Conservation (phyloP, 2,113 vertebrate species). For the Sceloporus undulatus region DNA sequence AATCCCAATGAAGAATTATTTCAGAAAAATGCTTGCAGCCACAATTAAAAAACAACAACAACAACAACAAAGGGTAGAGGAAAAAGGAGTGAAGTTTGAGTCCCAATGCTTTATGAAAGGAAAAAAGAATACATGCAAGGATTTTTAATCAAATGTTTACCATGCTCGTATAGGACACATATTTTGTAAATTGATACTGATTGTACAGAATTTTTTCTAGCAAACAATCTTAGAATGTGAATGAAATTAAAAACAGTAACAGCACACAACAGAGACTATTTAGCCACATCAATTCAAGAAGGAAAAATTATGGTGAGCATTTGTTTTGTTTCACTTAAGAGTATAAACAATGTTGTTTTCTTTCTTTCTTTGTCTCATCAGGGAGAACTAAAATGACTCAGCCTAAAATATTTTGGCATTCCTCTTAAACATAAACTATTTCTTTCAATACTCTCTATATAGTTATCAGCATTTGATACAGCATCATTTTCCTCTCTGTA, state of each 20-base stretch:
- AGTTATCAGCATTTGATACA: background rate
- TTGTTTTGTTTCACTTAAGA: constrained; percentile 6
- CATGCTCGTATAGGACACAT: background rate
- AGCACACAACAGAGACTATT: background rate
- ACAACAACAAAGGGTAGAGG: constrained; percentile 55
- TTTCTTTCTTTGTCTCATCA: background rate
- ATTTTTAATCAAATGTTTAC: constrained; percentile 20
- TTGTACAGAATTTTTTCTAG: constrained; percentile 17
- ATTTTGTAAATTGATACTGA: constrained; percentile 20
- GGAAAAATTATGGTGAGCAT: constrained; percentile 12
- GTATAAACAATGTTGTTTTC: background rate
- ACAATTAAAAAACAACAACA: constrained; percentile 26
- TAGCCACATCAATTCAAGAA: constrained; percentile 38
- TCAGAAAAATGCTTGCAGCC: constrained; percentile 39
- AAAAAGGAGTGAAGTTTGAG: constrained; percentile 78
- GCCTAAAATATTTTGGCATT: background rate
- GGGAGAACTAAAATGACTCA: background rate
- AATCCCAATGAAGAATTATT: constrained; percentile 69
- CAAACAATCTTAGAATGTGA: constrained; percentile 24
- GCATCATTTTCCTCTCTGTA: constrained; percentile 18
- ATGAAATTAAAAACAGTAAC: background rate
- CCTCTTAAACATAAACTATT: background rate
- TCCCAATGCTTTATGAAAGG: constrained; percentile 72
- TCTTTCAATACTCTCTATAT: background rate
- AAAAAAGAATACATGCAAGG: constrained; percentile 61